These are phyloP conservation scores for Anastrepha ludens DNA, from an alignment of 1,140 invertebrate species.

Conservation along the genomic window DNA sequence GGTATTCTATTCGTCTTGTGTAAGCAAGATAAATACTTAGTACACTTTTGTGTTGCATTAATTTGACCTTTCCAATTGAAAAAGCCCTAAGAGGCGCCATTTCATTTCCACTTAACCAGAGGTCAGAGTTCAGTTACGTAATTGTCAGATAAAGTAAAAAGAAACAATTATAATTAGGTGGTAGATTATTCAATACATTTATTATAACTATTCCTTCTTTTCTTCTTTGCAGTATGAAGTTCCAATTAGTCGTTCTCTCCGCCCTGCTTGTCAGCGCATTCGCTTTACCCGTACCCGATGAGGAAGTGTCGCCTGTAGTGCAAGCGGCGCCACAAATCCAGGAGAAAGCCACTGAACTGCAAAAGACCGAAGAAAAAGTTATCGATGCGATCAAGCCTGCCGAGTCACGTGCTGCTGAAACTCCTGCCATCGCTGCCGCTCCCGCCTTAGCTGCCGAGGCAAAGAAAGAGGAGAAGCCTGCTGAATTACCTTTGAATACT, in stretches of 20 bases:
- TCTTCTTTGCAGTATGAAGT: constrained; percentile 62
- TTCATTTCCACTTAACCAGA: background rate
- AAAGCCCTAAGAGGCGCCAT: constrained; percentile 38
- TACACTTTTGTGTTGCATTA: constrained; percentile 15
- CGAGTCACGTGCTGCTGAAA: constrained; percentile 59
- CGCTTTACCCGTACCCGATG: constrained; percentile 64
- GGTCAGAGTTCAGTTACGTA: background rate
- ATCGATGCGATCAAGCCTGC: constrained; percentile 44
- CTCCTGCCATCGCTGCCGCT: constrained; percentile 56
- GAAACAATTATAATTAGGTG: background rate
- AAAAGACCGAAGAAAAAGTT: constrained; percentile 53
- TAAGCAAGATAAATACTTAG: background rate
- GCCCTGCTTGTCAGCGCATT: constrained; percentile 62
- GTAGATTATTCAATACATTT: background rate
- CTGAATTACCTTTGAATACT: constrained; percentile 38
- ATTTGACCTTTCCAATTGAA: constrained; percentile 42
- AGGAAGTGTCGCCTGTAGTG: constrained; percentile 64
- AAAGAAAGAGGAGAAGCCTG: constrained; percentile 23
- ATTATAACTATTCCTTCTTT: constrained; percentile 32
- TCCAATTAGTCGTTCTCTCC: constrained; percentile 65
- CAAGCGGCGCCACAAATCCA: constrained; percentile 58
- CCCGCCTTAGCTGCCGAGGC: constrained; percentile 39
- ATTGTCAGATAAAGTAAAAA: background rate
- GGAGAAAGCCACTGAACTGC: constrained; percentile 59
- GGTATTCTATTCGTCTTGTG: background rate